phyloP scores from a whole-genome alignment of 2,888 invertebrate species.

The Camptogramma bilineatum region DNA sequence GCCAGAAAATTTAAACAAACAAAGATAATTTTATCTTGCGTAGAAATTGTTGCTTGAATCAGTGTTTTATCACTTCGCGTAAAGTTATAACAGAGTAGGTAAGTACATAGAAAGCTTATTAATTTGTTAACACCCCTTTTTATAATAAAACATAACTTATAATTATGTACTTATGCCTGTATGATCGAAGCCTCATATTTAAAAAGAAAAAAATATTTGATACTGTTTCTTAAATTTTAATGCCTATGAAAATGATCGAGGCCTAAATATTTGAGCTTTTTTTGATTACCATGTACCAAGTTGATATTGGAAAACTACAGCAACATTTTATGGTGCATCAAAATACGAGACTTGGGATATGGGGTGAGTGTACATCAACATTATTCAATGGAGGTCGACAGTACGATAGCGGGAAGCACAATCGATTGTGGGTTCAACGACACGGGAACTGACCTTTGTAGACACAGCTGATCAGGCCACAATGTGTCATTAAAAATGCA shows the following conservation, averaged over 20 bases:
- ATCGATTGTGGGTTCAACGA: slow-evolving; percentile 82
- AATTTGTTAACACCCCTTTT: too few species aligned
- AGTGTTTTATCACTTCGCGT: neutral
- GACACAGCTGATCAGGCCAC: slow-evolving; percentile 73
- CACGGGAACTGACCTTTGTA: slow-evolving; percentile 83
- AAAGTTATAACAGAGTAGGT: neutral
- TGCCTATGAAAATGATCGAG: neutral
- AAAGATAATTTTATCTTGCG: neutral
- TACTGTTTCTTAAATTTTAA: neutral
- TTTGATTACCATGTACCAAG: neutral
- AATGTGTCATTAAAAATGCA: slow-evolving; percentile 53
- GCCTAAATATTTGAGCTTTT: neutral
- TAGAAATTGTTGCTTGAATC: neutral
- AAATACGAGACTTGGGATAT: slow-evolving; percentile 32
- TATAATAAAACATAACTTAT: too few species aligned
- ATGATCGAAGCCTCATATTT: too few species aligned
- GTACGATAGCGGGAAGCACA: slow-evolving; percentile 74
- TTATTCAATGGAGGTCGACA: slow-evolving; percentile 72
- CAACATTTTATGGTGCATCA: slow-evolving; percentile 8
- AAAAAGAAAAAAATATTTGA: too few species aligned
- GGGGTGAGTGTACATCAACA: slow-evolving; percentile 52
- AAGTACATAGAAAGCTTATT: too few species aligned
- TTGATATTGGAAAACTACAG: neutral
- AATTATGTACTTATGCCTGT: too few species aligned
- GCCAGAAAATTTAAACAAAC: neutral